Evolutionary conservation across 2,113 vertebrate genomes (phyloP).

Genomic region (Capreolus pygargus): DNA sequence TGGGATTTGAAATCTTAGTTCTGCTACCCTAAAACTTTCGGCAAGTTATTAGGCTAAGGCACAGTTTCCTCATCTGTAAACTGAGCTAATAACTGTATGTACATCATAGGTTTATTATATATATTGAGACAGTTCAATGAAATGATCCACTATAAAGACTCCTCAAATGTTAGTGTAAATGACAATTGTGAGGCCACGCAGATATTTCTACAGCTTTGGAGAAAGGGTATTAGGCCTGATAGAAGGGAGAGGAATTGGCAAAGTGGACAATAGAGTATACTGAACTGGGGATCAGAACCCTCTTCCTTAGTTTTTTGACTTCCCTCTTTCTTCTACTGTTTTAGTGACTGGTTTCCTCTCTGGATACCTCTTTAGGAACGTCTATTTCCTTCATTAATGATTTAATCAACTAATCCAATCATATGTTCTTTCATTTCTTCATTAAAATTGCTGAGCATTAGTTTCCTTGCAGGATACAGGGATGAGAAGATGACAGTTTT

Average conservation of each 20-base stretch:
- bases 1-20: not conserved
- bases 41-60: not conserved
- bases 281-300: not conserved
- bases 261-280: not conserved
- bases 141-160: not conserved
- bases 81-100: not conserved
- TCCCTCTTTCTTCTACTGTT: not conserved
- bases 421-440: not conserved
- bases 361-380: not conserved
- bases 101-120: not conserved
- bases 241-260: not conserved
- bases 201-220: not conserved
- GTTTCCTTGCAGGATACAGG: not conserved
- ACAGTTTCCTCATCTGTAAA: not conserved
- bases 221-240: not conserved
- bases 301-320: not conserved
- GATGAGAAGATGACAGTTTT: not conserved
- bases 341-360: not conserved
- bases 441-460: not conserved
- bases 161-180: not conserved
- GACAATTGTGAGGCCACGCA: accelerated
- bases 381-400: not conserved
- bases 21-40: not conserved
- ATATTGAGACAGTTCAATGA: not conserved
- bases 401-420: not conserved